These are phyloP conservation scores for Capromys pilorides DNA, from an alignment of 2,797 vertebrate genomes.

Conservation along the genomic window DNA sequence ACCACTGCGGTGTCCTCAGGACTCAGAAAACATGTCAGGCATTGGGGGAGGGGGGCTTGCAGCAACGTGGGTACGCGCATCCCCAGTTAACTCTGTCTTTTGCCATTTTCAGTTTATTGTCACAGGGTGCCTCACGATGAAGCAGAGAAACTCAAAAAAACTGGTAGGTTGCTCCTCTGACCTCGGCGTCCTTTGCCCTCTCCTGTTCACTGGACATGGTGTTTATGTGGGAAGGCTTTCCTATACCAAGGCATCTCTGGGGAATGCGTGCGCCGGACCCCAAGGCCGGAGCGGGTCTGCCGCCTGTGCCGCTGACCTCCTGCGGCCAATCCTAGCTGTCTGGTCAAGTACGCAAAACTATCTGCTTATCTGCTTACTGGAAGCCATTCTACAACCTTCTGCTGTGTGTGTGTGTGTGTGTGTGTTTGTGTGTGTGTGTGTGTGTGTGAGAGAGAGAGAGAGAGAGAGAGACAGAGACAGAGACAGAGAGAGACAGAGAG, in stretches of 20 bases:
- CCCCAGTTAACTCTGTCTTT: constrained; percentile 15
- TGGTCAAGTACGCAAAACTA: neutral
- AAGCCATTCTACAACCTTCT: neutral
- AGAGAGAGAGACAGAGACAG: too few species aligned
- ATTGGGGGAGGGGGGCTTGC: neutral
- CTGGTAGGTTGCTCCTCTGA: constrained; percentile 60
- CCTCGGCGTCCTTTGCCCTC: neutral
- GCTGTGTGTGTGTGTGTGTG: too few species aligned
- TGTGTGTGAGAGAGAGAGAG: too few species aligned
- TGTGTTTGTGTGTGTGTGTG: neutral
- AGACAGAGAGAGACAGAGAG: too few species aligned
- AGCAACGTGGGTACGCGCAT: too few species aligned
- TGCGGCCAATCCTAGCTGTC: neutral
- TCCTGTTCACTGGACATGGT: neutral
- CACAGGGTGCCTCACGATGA: constrained; percentile 58
- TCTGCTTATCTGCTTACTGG: neutral
- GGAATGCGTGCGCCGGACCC: neutral
- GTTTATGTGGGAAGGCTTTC: neutral
- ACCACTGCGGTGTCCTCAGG: neutral
- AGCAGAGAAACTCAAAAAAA: neutral
- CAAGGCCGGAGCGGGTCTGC: neutral
- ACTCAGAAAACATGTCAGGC: neutral
- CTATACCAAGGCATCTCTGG: neutral
- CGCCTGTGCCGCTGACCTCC: accelerated
- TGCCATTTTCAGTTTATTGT: constrained; percentile 62